Evolutionary conservation across 2,113 vertebrate species (phyloP), one percentile per base, ranked within the genome.

Genomic region (Mesembrinibis cayennensis): DNA sequence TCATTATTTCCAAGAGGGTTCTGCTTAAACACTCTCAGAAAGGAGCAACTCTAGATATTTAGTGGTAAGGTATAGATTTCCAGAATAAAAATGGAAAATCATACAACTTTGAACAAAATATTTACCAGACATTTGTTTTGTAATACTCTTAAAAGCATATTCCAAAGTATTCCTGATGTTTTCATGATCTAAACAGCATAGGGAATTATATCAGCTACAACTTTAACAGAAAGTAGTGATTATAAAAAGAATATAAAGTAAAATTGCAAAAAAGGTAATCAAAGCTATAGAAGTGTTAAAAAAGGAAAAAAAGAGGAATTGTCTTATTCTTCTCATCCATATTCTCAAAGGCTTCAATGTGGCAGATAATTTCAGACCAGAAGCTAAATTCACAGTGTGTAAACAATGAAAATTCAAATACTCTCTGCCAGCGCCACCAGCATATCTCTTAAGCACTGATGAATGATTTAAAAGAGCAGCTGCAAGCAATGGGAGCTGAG

Each of bases 391-490:
- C 96, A 44, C 52, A 87, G 79, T 62, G 36, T 63, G 92, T 92
- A 95, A 97, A 97, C 97, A 97, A 96, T 89, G 90, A 96, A 90
- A 97, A 96, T 95, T 95, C 97, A 89, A 96, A 95, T 80, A 17
- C 63, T 91, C 92, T 86, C 40, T 82, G 96, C 87, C 88, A 86
- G 78, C 0, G 6, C 93, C 89, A 93, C 61, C 87, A 90, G 67
- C 86, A 15, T 65, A 65, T 95, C 97, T 97, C 97, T 90, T 94
- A 92, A 91, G 95, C 61, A 7, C 19, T 94, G 95, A 96, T 97
- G 95, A 97, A 97, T 94, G 98, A 95, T 96, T 97, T 97, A 97
- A 94, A 96, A 97, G 97, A 97, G 94, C 98, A 98, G 98, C 97
- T 97, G 98, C 90, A 73, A 89, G 96, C 21, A 5, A 90, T 87